phyloP scores from a whole-genome alignment of 2,113 vertebrate species.

The Cyanoramphus novaezelandiae region DNA sequence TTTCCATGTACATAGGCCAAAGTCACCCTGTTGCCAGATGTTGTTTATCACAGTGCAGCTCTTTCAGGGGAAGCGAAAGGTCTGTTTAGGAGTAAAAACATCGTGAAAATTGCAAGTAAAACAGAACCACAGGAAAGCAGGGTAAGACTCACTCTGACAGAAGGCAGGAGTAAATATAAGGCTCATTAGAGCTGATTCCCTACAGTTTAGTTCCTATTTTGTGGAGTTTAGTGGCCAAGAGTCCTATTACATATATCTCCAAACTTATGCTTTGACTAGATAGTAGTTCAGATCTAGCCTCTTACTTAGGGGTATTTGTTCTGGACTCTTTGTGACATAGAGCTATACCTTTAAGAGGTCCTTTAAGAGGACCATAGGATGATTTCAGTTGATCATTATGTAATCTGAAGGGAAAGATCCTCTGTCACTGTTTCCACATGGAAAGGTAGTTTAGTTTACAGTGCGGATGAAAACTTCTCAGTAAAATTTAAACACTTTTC shows the following conservation, averaged over 20 bases:
- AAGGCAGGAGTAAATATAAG: not conserved
- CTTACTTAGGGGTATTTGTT: not conserved
- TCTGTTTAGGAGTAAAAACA: not conserved
- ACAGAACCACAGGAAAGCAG: not conserved
- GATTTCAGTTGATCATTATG: not conserved
- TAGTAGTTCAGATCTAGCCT: not conserved
- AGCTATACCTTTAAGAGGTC: not conserved
- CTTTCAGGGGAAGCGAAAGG: not conserved
- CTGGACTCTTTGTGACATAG: not conserved
- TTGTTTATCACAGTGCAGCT: not conserved
- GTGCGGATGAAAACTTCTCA: not conserved
- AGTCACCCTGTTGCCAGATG: too few species aligned
- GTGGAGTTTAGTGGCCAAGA: not conserved
- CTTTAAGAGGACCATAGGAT: not conserved
- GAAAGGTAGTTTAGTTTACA: not conserved
- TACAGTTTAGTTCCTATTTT: not conserved
- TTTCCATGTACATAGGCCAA: not conserved
- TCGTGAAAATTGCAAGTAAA: not conserved
- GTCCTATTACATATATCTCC: not conserved
- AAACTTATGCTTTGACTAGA: not conserved
- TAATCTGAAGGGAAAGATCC: not conserved
- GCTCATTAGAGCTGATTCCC: not conserved
- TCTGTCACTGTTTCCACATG: not conserved
- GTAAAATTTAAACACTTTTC: not conserved
- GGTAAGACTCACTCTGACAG: not conserved